Evolutionary conservation across 2,797 vertebrate genomes (phyloP), one percentile per base, ranked within the genome.

Genomic region (Hemibagrus guttatus): DNA sequence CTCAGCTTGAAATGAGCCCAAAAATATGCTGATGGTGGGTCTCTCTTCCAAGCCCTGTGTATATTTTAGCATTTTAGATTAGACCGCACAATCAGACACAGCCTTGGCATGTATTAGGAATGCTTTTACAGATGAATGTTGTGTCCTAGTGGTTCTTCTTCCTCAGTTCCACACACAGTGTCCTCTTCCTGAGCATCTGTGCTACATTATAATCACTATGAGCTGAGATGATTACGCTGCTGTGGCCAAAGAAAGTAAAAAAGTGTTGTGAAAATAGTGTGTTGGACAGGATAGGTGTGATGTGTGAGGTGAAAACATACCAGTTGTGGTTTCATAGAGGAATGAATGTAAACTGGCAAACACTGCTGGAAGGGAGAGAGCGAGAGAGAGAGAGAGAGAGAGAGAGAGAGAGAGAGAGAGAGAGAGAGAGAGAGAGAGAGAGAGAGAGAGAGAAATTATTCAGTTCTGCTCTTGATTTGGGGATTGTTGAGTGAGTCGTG

Each of bases 181-280:
- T 87, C 59, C 61, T 49, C 86, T 59, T 17, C 72, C 59, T 59
- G 80, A 89, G 74, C 81, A 58, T 83, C 85, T 85, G 59, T 39
- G 71, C 12, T 42, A 19, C 75, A 31, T 71, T 71, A 72, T 87
- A 84, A 89, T 86, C 68, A 49, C 68, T 81, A 46, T 63, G 58
- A 80, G 80, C 14, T 59, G 35, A 42, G 21, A 21, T n/a, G 21
- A 80, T 61, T 42, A 16, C 56, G 42, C 56, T 80, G 56, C 69
- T 49, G 72, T 12, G 69, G 54, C 59, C 72, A 82, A 82, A 84
- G 54, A 49, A 7, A 8, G 46, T 49, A 49, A 8, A 49, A 49
- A 49, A 8, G 8, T 52, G 54, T 68, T 88, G 61, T 87, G 54
- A 49, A 63, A 80, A 39, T 49, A 17, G 49, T 58, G 13, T 69